Base-by-base conservation (phyloP, 2,113 vertebrate genomes). In the Saguinus imperator region DNA sequence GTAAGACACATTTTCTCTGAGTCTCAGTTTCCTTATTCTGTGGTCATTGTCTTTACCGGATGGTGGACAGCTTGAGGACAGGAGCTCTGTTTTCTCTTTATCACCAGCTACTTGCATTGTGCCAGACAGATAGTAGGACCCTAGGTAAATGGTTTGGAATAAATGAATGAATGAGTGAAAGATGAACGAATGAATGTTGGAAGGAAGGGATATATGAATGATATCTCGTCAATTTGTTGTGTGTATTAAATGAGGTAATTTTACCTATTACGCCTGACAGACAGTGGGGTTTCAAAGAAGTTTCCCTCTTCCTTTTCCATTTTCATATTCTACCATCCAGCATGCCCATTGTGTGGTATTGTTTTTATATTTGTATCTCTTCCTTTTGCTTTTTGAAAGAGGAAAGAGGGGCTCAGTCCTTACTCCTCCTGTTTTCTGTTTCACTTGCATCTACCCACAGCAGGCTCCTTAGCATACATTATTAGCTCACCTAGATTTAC, bases 221-320 rank as follows among this genome's bases (percentile, higher is more conserved):
- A 14, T 37, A 40, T 32, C 27, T 37, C 16, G 8, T 11, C 25
- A 3, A 6, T 55, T 21, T 72, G 5, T 11, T 68, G 0, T 50
- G 29, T 29, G 0, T 73, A 23, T 95, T 9, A 85, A 92, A 55
- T 57, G n/a, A 73, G 16, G 17, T 45, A 43, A 83, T 68, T 1
- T 0, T 3, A 4, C 66, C 10, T 58, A 40, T 21, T n/a, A 32
- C 1, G 58, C 16, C 32, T 82, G 16, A 27, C 3, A 13, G 13
- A 9, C 0, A n/a, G 12, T 32, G 17, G 6, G 2, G 9, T 37
- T 75, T 64, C 16, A 12, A 75, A 23, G 61, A 57, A 3, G 4
- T n/a, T 40, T 68, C 29, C 43, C 48, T 87, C 2, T 6, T 4
- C 52, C 3, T 11, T 80, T 81, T 72, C 27, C 29, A 25, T 40